phyloP scores from a whole-genome alignment of 1,140 invertebrate species.

The Euura saliciscinereae region DNA sequence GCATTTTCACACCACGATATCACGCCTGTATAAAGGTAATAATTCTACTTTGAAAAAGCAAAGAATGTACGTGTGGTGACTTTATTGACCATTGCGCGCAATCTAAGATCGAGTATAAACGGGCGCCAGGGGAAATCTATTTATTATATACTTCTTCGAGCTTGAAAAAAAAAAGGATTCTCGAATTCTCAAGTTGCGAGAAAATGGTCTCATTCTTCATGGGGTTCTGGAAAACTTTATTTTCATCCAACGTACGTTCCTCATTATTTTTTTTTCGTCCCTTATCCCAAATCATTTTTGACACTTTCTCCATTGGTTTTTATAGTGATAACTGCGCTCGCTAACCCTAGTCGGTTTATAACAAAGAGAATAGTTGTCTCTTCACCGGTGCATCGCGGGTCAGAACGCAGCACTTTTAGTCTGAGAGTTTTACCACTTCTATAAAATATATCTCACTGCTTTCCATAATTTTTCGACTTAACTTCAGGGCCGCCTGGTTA shows the following conservation, averaged over 20 bases:
- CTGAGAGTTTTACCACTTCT: background rate
- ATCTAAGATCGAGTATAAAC: background rate
- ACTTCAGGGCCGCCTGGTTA: background rate
- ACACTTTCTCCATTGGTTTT: too few species aligned
- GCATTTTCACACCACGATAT: too few species aligned
- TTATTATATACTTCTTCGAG: background rate
- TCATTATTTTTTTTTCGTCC: background rate
- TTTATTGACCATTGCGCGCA: background rate
- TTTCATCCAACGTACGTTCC: background rate
- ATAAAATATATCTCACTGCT: background rate
- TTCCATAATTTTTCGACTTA: conserved; percentile 3
- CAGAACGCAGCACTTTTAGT: background rate
- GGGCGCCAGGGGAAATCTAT: background rate
- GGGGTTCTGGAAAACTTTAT: background rate
- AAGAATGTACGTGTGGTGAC: too few species aligned
- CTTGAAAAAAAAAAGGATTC: background rate
- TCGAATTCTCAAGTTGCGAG: background rate
- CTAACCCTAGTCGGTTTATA: too few species aligned
- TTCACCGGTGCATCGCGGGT: too few species aligned
- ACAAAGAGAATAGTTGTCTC: background rate
- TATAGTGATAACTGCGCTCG: too few species aligned
- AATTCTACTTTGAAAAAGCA: too few species aligned
- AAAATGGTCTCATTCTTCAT: background rate
- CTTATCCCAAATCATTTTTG: background rate
- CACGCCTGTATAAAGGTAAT: too few species aligned